These are phyloP conservation scores for Myotis pilosus DNA, from an alignment of 2,797 vertebrate genomes.

Conservation along the genomic window DNA sequence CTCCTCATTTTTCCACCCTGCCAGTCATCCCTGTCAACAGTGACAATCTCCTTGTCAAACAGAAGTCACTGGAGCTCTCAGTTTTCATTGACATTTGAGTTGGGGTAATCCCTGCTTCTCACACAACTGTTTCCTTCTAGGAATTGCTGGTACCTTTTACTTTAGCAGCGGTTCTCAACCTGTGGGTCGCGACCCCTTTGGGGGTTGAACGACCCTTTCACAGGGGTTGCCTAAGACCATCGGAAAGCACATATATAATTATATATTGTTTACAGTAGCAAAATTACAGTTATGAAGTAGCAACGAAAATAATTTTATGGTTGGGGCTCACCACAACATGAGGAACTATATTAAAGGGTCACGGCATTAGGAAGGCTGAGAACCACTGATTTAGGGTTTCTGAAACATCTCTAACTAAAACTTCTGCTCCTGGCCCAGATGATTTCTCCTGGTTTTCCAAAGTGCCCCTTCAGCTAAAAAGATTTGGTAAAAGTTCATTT, in stretches of 20 bases:
- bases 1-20: constrained; percentile 39
- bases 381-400: background rate
- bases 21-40: constrained; percentile 59
- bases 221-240: no score
- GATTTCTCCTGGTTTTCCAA: background rate
- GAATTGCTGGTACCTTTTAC: constrained; percentile 14
- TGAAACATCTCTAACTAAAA: background rate
- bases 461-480: background rate
- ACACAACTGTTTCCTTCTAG: constrained; percentile 41
- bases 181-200: no score
- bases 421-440: background rate
- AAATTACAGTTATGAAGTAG: no score
- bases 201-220: no score
- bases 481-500: background rate
- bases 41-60: constrained; percentile 66
- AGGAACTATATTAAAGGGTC: no score
- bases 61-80: constrained; percentile 49
- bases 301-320: no score
- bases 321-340: no score
- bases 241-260: no score
- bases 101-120: constrained; percentile 56
- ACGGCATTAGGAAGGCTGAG: no score
- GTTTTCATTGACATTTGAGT: constrained; percentile 53
- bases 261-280: no score
- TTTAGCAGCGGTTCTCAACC: background rate